Evolutionary conservation across 2,888 invertebrate species (phyloP), one percentile per base, ranked within the genome.

Genomic region (Anoplius nigerrimus): DNA sequence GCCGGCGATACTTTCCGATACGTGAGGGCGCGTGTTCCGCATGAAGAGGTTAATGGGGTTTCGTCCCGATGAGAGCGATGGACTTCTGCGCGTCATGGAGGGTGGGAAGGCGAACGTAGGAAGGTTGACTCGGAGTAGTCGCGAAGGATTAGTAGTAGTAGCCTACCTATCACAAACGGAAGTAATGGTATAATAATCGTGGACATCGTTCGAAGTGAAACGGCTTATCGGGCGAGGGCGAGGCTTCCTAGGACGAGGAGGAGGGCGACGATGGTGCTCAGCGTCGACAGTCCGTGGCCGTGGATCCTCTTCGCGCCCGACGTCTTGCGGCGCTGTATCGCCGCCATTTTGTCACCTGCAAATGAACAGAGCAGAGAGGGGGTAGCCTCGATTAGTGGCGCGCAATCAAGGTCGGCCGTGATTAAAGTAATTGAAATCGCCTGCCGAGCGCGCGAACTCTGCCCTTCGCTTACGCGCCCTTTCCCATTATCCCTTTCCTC

Each of bases 301-400:
- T 79, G 75, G 69, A 78, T 82, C 76, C 82, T 81, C 69, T 79
- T 71, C 66, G 81, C 83, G 55, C 80, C 87, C 75, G 88, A 87
- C 72, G 92, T 91, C 89, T 94, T 95, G 88, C 95, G 92, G 88
- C 95, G 93, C 82, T 95, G 92, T 84, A 96, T 96, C 80, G 96
- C 96, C 83, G 96, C 96, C 93, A 96, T 96, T 90, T 96, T 96
- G 91, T 96, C 96, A 87, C 96, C 96, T 96, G 91, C 42, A 68
- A 53, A 57, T 34, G 51, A 52, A 67, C 21, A 22, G 43, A 61
- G 56, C 53, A 52, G 66, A 52, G 66, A 22, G 15, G 60, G 16
- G 43, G 46, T 16, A n/a, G n/a, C 45, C 43, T 51, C 13, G 57
- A 66, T 66, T 57, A 66, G 56, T 21, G 60, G 11, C 51, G 55